Conservation (phyloP, 1,140 invertebrate species). For the Homarus americanus region DNA sequence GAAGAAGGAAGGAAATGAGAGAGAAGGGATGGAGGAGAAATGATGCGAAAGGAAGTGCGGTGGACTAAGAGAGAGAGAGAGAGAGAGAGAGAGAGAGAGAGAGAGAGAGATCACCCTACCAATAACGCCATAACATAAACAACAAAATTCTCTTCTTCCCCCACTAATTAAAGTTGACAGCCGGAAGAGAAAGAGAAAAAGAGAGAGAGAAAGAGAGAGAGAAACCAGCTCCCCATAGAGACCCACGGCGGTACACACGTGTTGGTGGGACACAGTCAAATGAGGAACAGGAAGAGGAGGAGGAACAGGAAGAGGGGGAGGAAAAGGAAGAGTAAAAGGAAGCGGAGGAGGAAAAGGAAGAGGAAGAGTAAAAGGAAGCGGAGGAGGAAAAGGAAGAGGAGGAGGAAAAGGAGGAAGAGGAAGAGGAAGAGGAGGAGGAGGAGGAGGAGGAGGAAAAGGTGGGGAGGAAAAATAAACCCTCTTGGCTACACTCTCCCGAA, state of each 20-base stretch:
- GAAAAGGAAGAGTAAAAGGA: neutral
- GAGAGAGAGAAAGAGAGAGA: too few species aligned
- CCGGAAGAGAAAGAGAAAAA: too few species aligned
- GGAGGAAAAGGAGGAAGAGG: conserved; percentile 4
- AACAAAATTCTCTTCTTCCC: too few species aligned
- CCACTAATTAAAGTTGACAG: too few species aligned
- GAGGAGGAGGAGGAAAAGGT: too few species aligned
- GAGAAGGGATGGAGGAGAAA: too few species aligned
- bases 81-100: neutral
- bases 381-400: neutral
- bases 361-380: neutral
- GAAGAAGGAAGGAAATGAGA: neutral
- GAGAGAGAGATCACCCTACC: too few species aligned
- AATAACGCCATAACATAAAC: too few species aligned
- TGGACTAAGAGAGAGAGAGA: neutral
- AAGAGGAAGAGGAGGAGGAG: neutral
- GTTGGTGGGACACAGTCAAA: neutral
- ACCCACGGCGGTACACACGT: neutral
- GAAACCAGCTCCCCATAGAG: too few species aligned
- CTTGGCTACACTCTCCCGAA: too few species aligned
- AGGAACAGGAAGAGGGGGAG: neutral
- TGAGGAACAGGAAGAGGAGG: neutral
- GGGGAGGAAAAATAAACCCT: too few species aligned
- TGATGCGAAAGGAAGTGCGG: too few species aligned
- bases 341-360: neutral